Evolutionary conservation across 2,797 vertebrate species (phyloP), one percentile per base, ranked within the genome.

Genomic region (Lophius americanus): DNA sequence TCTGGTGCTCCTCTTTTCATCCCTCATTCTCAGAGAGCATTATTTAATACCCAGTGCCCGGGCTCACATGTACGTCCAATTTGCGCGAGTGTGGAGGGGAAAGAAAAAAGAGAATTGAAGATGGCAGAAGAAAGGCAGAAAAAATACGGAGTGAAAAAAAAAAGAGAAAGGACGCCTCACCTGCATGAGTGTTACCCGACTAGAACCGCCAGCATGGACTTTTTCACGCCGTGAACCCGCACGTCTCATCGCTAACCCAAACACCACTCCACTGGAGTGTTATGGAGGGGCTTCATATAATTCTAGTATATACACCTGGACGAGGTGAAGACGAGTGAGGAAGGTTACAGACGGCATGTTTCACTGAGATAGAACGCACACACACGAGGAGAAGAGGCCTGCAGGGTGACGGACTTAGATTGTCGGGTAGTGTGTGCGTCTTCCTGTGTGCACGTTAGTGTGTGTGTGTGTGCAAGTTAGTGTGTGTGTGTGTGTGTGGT

Each of bases 1-100:
- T 6, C 50, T 75, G 7, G 61, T 62, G 63, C 56, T 64, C 51
- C 46, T 70, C 67, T 72, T 71, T 85, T 87, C 64, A 88, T 86
- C 53, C 54, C 42, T 71, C 64, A 60, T 68, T 82, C 78, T 85
- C 81, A 89, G 90, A 91, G 83, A 89, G 87, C 83, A 88, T 89
- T 73, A 59, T 89, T 90, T 71, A 88, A 88, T 75, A 86, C 64
- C 61, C 67, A 49, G 43, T 4, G 58, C 81, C 64, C 81, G 67
- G 32, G 69, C 68, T 56, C 23, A 1, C 67, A 43, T 12, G 12
- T 10, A 12, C 13, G 13, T 55, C 37, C 62, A 2, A 14, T 62
- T 44, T 75, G 51, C 46, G 65, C 59, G n/a, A 13, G 55, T 64
- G 10, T 36, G 6, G 9, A 32, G 38, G 39, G 9, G 7, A 11